Conservation (phyloP, 2,113 vertebrate species). For the Neodon shergylaensis region DNA sequence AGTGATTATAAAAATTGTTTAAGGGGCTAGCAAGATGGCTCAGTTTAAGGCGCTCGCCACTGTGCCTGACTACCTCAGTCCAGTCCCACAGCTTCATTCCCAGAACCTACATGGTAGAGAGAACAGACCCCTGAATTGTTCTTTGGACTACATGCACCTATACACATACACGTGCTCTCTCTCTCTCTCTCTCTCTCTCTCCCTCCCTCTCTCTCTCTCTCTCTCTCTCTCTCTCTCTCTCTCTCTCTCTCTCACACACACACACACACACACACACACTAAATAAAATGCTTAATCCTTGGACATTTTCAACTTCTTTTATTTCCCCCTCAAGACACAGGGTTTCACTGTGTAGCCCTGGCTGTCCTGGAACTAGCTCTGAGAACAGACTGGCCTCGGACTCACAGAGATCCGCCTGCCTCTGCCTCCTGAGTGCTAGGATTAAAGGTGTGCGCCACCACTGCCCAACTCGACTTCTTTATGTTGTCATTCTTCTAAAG, state of each 20-base stretch:
- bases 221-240: not conserved
- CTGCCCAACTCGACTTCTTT: not conserved
- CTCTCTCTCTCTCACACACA: not conserved
- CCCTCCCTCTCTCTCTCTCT: too few relatives aligned
- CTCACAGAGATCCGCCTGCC: not conserved
- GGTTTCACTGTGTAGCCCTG: not conserved
- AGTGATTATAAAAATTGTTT: not conserved
- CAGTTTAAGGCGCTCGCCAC: not conserved
- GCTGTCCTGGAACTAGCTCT: not conserved
- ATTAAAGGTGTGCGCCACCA: not conserved
- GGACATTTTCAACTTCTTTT: not conserved
- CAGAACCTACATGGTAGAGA: not conserved
- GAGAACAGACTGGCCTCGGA: not conserved
- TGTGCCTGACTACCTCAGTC: not conserved
- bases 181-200: not conserved
- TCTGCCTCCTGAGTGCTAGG: not conserved
- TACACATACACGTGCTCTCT: too few relatives aligned
- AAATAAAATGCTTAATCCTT: not conserved
- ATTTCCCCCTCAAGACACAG: not conserved
- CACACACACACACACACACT: too few relatives aligned
- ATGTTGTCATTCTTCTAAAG: not conserved
- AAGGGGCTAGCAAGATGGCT: not conserved
- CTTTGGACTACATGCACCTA: not conserved
- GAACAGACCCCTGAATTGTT: not conserved
- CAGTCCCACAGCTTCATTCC: not conserved